These are phyloP conservation scores for Drosophila athabasca DNA, from an alignment of 1,140 invertebrate genomes.

Conservation along the genomic window DNA sequence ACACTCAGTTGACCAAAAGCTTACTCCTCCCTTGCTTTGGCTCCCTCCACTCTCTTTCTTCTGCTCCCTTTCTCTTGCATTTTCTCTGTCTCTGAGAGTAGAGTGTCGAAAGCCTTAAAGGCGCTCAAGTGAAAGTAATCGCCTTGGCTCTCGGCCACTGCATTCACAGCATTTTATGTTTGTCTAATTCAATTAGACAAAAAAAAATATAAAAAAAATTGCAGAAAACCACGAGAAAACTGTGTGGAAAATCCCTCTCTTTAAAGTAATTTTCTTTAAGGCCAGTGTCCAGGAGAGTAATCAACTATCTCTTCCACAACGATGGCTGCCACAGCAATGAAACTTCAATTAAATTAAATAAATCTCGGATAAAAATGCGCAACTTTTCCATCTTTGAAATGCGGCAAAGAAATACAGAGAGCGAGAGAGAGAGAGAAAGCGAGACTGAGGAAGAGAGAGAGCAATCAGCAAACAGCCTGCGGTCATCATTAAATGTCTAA, in stretches of 20 bases:
- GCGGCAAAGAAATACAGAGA: background rate
- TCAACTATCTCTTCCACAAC: conserved; percentile 54
- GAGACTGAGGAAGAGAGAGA: conserved; percentile 16
- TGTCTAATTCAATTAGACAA: conserved; percentile 72
- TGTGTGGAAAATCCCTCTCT: conserved; percentile 9
- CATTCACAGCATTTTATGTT: conserved; percentile 51
- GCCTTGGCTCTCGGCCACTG: conserved; percentile 30
- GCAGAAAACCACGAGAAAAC: background rate
- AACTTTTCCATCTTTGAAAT: conserved; percentile 30
- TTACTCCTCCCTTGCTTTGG: conserved; percentile 1
- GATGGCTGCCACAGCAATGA: conserved; percentile 54
- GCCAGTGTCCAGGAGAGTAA: conserved; percentile 4
- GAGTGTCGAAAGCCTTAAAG: conserved; percentile 61
- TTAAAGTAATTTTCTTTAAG: conserved; percentile 21
- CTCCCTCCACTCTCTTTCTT: background rate
- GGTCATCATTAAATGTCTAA: conserved; percentile 82
- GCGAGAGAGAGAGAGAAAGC: conserved; percentile 30
- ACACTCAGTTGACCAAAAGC: conserved; percentile 37
- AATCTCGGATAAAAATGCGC: conserved; percentile 70
- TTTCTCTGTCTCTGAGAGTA: conserved; percentile 30
- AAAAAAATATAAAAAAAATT: conserved; percentile 31
- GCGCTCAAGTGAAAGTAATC: conserved; percentile 80
- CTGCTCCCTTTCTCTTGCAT: background rate
- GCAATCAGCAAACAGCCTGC: conserved; percentile 78
- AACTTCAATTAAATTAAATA: conserved; percentile 82